Base-by-base conservation (phyloP, 1,140 invertebrate species). In the Linepithema humile region DNA sequence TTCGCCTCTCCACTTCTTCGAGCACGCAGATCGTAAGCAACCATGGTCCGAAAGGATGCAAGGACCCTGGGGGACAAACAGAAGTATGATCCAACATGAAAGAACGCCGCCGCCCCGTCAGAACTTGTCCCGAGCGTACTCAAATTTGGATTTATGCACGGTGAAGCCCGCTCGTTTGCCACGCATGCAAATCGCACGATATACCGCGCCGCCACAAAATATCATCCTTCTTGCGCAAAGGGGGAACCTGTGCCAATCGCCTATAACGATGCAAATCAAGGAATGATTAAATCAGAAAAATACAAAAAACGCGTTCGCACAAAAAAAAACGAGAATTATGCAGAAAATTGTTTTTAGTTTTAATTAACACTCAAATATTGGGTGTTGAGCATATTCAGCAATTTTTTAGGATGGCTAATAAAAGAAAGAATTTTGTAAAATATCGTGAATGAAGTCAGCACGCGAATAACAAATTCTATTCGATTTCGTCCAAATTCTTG, bases 21-120 rank as follows among this genome's bases (percentile, higher is more conserved):
- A 12, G 23, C 60, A 57, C 59, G 53, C 72, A 73, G 64, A 55
- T 12, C 75, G 57, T 60, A 82, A 85, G 40, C 75, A 38, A 82
- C 65, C 83, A 59, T 50, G 57, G 80, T 91, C 89, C 84, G 69
- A 86, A 86, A 88, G 83, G 86, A 85, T 82, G 64, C 86, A 73
- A 69, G 84, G 57, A 86, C 43, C 75, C 80, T 29, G 84, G 72
- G 84, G 87, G 78, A 88, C 87, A 88, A 88, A 90, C 86, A 86
- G 85, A 89, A 87, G 89, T 91, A 90, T 89, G 91, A 86, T 91
- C 89, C 87, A 88, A 92, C 85, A 91, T 92, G 86, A 92, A 92
- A 92, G 89, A 60, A 50, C 15, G 59, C 86, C 87, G 90, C 88
- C 88, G 62, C 38, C 55, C 45, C 57, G 45, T 45, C 55, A 72